These are phyloP conservation scores for Mastigias papua DNA, from an alignment of 30 jellyfish, hydroid and myxozoan genomes.

Conservation along the genomic window DNA sequence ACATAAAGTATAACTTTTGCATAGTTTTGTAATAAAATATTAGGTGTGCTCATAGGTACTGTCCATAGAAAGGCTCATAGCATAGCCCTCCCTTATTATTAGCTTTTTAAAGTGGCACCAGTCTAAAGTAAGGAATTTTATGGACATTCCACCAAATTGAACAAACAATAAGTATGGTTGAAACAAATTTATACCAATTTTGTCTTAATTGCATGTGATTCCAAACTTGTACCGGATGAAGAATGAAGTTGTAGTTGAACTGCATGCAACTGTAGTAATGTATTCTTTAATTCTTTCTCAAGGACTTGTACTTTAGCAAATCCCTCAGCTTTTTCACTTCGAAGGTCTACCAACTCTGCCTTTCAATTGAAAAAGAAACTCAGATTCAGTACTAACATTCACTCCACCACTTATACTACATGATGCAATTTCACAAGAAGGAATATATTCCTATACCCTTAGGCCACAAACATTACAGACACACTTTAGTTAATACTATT, in stretches of 20 bases:
- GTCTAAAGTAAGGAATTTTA: too few relatives aligned
- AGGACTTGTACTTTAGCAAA: slow-evolving; percentile 83
- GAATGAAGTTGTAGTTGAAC: slow-evolving; percentile 96
- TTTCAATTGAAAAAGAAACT: slow-evolving; percentile 15
- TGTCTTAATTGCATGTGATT: slow-evolving; percentile 68
- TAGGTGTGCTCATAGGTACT: too few relatives aligned
- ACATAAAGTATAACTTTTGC: too few relatives aligned
- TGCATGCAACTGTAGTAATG: slow-evolving; percentile 92
- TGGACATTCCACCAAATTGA: neutral
- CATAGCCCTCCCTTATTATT: too few relatives aligned
- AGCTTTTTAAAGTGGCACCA: too few relatives aligned
- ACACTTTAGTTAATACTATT: too few relatives aligned
- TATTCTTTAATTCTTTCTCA: slow-evolving; percentile 87
- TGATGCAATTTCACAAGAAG: too few relatives aligned
- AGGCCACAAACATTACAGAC: too few relatives aligned
- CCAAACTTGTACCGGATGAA: slow-evolving; percentile 75
- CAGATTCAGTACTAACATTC: neutral
- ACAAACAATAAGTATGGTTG: neutral
- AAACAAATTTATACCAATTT: slow-evolving; percentile 75
- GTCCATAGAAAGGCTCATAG: too few relatives aligned
- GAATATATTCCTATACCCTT: too few relatives aligned
- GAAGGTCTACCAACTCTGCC: slow-evolving; percentile 93
- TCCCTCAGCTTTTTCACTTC: slow-evolving; percentile 83
- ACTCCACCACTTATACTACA: too few relatives aligned
- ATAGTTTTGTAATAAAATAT: too few relatives aligned